These are phyloP conservation scores for Cerceris rybyensis DNA, from an alignment of 2,888 invertebrate species.

Conservation along the genomic window DNA sequence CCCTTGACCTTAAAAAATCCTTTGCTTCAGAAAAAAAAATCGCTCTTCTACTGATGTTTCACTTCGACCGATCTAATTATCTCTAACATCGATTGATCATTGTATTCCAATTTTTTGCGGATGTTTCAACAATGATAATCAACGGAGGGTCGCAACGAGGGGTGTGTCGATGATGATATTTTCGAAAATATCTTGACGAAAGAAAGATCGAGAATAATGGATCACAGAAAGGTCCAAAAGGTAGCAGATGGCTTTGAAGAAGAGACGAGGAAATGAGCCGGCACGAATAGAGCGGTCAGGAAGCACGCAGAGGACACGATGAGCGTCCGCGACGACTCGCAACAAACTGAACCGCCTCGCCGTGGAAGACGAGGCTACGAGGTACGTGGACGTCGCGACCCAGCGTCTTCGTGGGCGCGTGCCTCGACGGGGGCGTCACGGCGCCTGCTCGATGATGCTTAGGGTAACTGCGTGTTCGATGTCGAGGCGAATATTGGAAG, in stretches of 20 bases:
- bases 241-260: neutral
- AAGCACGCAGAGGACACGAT: constrained; percentile 12
- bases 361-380: constrained; percentile 35
- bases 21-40: neutral
- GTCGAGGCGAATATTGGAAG: constrained; percentile 31
- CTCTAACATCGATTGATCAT: no score
- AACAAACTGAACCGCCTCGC: constrained; percentile 49
- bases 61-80: neutral
- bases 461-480: constrained; percentile 45
- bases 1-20: constrained; percentile 1
- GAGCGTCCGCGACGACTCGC: constrained; percentile 41
- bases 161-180: no score
- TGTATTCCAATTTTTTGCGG: no score
- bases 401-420: constrained; percentile 45
- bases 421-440: constrained; percentile 51
- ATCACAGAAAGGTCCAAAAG: neutral
- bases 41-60: neutral
- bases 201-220: no score
- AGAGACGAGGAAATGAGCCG: neutral
- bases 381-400: constrained; percentile 40
- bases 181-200: no score
- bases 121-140: no score
- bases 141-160: no score
- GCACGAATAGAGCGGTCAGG: neutral
- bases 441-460: constrained; percentile 57